A percentile compares a stretch with the other conserved stretches of the same genome.
Evolutionary conservation across 1,140 invertebrate species (phyloP).

Genomic region (fruit fly (Drosophila melanogaster)): DNA sequence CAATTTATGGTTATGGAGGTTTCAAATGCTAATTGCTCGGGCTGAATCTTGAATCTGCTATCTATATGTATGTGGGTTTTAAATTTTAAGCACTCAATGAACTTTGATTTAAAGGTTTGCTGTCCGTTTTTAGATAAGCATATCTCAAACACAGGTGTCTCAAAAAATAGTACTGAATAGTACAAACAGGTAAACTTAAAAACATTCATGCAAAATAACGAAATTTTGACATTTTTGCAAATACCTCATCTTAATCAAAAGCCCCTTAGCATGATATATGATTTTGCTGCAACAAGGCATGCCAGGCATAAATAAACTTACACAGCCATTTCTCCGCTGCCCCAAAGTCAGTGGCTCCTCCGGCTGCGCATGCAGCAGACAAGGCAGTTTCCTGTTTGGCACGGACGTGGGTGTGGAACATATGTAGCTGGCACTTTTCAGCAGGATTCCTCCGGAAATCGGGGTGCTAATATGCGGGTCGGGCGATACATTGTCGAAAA

Average conservation of each 20-base stretch:
- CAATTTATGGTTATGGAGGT: slow-evolving; percentile 68
- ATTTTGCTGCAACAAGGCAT: slow-evolving; percentile 1
- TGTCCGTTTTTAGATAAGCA: no score
- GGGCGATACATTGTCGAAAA: slow-evolving; percentile 85
- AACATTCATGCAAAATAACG: no score
- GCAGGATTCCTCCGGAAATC: slow-evolving; percentile 65
- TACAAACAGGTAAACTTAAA: no score
- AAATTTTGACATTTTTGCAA: neutral
- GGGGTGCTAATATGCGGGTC: slow-evolving; percentile 6
- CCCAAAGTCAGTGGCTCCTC: slow-evolving; percentile 25
- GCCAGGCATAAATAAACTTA: slow-evolving; percentile 50
- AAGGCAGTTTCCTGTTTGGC: slow-evolving; percentile 21
- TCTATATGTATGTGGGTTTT: neutral
- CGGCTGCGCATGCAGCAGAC: slow-evolving; percentile 64
- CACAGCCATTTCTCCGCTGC: slow-evolving; percentile 44
- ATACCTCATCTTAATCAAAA: slow-evolving; percentile 24
- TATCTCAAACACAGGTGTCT: no score
- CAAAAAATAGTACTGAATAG: no score
- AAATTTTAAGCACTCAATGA: slow-evolving; percentile 13
- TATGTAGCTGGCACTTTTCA: slow-evolving; percentile 78
- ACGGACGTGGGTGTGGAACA: slow-evolving; percentile 53
- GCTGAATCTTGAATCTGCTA: neutral
- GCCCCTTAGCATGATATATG: slow-evolving; percentile 19
- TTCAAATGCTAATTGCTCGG: slow-evolving; percentile 64
- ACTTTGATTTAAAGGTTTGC: neutral